Base-by-base conservation (phyloP, 2,797 vertebrate species). In the Acropternis orthonyx region DNA sequence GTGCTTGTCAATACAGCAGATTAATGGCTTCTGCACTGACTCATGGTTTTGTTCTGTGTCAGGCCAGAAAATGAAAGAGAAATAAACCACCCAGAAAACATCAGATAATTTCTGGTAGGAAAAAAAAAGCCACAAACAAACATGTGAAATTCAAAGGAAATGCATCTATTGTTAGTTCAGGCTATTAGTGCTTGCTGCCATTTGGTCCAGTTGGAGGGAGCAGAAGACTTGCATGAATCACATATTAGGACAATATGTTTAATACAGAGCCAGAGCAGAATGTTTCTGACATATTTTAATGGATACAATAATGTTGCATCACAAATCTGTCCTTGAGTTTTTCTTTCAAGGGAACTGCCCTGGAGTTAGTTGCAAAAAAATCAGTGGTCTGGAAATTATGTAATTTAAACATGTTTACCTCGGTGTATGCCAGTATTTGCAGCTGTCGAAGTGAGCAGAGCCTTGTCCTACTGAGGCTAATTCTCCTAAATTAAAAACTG, bases 361-460 rank as follows among this genome's bases (percentile, higher is more conserved):
- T 69, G 92, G 67, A 96, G 94, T 96, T 94, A 95, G 95, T 92
- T 95, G 92, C 88, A 96, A 92, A 92, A 95, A 88, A 96, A 89
- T 55, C 94, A 96, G 89, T 96, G 94, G 72, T 95, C 91, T 93
- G 93, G 95, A 95, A 97, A 93, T 91, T 71, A 93, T 94, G 92
- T 93, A 92, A 97, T 97, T 94, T 96, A 95, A 93, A 94, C 82
- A 93, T 94, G 93, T 97, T 96, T 96, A 94, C 91, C 89, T 94
- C 94, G 6, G 61, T 92, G 80, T 48, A 59, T 87, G 93, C 93
- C 93, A 96, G 83, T 69, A 54, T 91, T 82, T 95, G 93, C 95
- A 97, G 95, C 93, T 96, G 94, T 92, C 2, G 0, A 86, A 97
- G 80, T 73, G 67, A 88, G 41, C 89, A 87, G 79, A 92, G 80